phyloP scores from a whole-genome alignment of 2,888 invertebrate genomes.

The Caenorhabditis sinica region DNA sequence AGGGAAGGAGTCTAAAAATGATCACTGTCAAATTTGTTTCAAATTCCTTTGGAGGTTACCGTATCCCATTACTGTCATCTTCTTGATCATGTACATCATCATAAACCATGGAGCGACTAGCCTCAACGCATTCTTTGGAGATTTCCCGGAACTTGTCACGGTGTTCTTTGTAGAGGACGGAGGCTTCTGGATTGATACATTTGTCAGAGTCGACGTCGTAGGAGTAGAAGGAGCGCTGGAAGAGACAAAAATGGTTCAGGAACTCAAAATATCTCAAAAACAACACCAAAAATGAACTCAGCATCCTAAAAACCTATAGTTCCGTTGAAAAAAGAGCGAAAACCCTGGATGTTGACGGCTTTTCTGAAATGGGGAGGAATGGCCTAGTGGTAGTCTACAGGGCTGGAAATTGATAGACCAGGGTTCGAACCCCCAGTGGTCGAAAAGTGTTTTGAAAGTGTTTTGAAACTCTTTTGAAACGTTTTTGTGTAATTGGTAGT shows the following conservation, averaged over 20 bases:
- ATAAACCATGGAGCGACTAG: conserved; percentile 67
- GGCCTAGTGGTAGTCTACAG: no score
- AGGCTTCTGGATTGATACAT: conserved; percentile 74
- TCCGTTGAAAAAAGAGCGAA: no score
- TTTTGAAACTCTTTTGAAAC: no score
- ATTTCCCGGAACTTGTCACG: conserved; percentile 70
- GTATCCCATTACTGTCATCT: conserved; percentile 15
- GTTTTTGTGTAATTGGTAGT: no score
- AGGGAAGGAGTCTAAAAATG: conserved; percentile 51
- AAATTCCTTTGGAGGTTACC: neutral
- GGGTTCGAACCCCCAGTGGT: no score
- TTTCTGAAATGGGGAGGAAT: no score
- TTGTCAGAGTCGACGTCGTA: conserved; percentile 67
- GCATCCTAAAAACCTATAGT: no score
- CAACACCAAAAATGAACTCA: no score
- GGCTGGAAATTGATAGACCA: no score
- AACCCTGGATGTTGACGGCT: no score
- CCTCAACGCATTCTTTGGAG: conserved; percentile 64
- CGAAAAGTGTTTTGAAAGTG: no score
- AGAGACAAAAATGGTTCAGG: neutral
- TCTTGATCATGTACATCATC: conserved; percentile 49
- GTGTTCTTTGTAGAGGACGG: conserved; percentile 74
- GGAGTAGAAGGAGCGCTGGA: conserved; percentile 75
- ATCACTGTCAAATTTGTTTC: neutral
- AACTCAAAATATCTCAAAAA: neutral